A percentile compares a stretch with the other conserved stretches of the same genome.
phyloP scores from a whole-genome alignment of 2,797 vertebrate species.

The Anniella stebbinsi region DNA sequence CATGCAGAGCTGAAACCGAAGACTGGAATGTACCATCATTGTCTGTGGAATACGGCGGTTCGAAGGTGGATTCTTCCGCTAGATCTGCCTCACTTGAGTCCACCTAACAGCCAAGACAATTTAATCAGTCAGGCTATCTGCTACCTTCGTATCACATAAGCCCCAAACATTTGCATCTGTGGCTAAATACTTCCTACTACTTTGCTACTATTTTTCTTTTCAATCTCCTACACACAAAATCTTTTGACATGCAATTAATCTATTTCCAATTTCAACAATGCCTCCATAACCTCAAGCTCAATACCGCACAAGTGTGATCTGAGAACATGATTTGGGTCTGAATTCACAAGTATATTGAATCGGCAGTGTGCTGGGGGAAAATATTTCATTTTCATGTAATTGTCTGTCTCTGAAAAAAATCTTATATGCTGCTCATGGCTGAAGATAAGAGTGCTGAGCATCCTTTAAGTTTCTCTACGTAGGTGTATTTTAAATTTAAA shows the following conservation, averaged over 20 bases:
- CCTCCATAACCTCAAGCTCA: background rate
- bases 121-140: slow-evolving; percentile 57
- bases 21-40: slow-evolving; percentile 86
- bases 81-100: slow-evolving; percentile 87
- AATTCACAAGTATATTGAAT: background rate
- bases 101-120: slow-evolving; percentile 84
- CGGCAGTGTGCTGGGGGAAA: background rate
- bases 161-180: slow-evolving; percentile 32
- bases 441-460: background rate
- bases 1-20: slow-evolving; percentile 86
- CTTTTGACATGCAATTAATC: background rate
- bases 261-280: slow-evolving; percentile 13
- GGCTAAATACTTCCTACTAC: background rate
- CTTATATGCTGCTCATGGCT: background rate
- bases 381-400: background rate
- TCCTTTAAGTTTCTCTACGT: background rate
- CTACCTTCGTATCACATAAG: slow-evolving; percentile 38
- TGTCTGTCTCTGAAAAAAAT: background rate
- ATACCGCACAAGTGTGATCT: slow-evolving; percentile 14
- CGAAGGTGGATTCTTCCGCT: slow-evolving; percentile 83
- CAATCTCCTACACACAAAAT: background rate
- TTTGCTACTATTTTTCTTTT: background rate
- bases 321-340: background rate
- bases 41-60: slow-evolving; percentile 81
- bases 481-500: background rate